Evolutionary conservation across 2,113 vertebrate species (phyloP), one percentile per base, ranked within the genome.

Genomic region (Pitta sordida): DNA sequence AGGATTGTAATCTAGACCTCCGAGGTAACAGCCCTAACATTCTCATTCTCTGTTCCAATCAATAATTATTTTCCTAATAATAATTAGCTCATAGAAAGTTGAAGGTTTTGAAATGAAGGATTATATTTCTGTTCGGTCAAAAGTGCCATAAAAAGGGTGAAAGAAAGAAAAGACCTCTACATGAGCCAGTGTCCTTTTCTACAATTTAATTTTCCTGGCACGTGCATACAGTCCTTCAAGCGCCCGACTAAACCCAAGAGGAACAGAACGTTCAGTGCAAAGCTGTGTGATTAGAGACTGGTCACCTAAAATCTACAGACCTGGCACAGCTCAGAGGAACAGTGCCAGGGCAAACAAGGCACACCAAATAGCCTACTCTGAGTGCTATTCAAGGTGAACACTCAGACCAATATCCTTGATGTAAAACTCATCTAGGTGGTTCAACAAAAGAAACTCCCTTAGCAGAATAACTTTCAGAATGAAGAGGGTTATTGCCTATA

Each of bases 341-440:
- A 15, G 15, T 32, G 21, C 13, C n/a, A 22, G 37, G 7, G 39
- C 29, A 39, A 69, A 51, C 0, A 2, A 32, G 69, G 15, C 12
- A 29, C 48, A 30, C 7, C 0, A 0, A 49, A 13, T 7, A n/a
- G 16, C 13, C 32, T 30, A 5, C 44, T 52, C 43, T 0, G 1
- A 51, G 29, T 29, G 24, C 20, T 81, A 16, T 15, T 62, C 48
- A 37, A 44, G 32, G 36, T 69, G 27, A 70, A 39, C 6, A 3
- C 11, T 52, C 51, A 58, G 22, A 41, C 22, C 24, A 19, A 10
- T 2, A 1, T 26, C 34, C 34, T 65, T 36, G 24, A 6, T 60
- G 30, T 55, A 65, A 78, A 92, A 78, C 10, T 13, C 58, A 36
- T 29, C 11, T 29, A 65, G 29, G 30, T 36, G 15, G 3, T 59